phyloP scores from a whole-genome alignment of 2,888 invertebrate genomes.

The Plutella xylostella region DNA sequence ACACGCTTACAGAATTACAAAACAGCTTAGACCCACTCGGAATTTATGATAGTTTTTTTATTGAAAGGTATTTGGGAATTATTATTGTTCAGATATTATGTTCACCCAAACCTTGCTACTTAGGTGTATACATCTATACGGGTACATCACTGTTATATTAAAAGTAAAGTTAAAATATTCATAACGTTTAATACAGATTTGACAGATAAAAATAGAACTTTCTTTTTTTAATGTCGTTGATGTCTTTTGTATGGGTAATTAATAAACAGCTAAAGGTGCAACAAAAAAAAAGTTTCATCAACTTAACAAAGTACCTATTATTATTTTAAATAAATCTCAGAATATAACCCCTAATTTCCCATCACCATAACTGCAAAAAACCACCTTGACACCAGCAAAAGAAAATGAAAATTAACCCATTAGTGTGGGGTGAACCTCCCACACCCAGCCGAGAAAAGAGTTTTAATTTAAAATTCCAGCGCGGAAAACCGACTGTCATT shows the following conservation, averaged over 20 bases:
- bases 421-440: neutral
- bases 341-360: neutral
- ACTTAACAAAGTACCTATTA: too few relatives aligned
- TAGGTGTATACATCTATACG: neutral
- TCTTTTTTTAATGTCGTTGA: too few relatives aligned
- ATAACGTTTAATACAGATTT: too few relatives aligned
- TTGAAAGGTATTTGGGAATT: neutral
- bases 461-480: conserved; percentile 3
- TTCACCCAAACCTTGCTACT: neutral
- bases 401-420: conserved; percentile 3
- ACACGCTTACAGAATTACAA: conserved; percentile 12
- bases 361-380: neutral
- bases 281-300: too few relatives aligned
- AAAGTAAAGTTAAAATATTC: too few relatives aligned
- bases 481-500: conserved; percentile 28
- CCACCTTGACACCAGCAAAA: neutral
- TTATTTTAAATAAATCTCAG: too few relatives aligned
- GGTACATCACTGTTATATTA: too few relatives aligned
- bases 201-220: too few relatives aligned
- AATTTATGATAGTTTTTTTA: conserved; percentile 2
- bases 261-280: too few relatives aligned
- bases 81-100: too few relatives aligned
- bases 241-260: too few relatives aligned
- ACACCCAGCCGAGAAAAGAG: neutral
- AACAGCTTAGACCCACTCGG: neutral